Conservation (phyloP, 2,797 vertebrate species). For the Chaunax sp. region DNA sequence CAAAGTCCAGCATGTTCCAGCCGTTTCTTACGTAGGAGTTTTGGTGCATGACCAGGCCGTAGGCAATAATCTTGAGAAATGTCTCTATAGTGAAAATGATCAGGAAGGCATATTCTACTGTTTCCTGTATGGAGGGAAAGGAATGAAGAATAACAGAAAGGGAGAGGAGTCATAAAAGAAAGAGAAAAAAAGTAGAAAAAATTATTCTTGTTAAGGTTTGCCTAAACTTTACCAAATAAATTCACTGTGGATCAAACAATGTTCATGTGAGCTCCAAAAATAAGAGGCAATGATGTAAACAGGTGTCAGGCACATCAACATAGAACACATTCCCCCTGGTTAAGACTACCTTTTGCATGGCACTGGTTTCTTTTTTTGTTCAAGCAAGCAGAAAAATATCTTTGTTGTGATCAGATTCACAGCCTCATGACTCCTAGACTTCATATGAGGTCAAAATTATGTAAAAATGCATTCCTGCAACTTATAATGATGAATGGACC, state of each 20-base stretch:
- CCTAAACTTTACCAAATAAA: background rate
- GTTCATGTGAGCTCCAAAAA: background rate
- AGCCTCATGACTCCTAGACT: no score
- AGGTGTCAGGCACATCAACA: background rate
- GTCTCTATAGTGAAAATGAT: slow-evolving; percentile 99
- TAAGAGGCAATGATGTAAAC: background rate
- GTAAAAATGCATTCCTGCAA: background rate
- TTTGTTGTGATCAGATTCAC: no score
- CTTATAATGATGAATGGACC: background rate
- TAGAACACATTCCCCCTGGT: background rate
- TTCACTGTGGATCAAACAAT: background rate
- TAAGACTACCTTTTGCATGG: slow-evolving; percentile 25
- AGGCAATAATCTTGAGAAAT: slow-evolving; percentile 99
- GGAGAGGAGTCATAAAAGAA: background rate
- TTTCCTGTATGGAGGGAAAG: slow-evolving; percentile 87
- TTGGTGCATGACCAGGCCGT: slow-evolving; percentile 97
- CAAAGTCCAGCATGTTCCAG: slow-evolving; percentile 99
- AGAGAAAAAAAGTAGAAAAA: slow-evolving; percentile 1
- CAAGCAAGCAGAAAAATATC: no score
- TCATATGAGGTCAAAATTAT: no score
- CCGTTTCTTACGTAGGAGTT: slow-evolving; percentile 98
- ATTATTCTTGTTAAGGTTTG: slow-evolving; percentile 5
- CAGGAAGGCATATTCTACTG: slow-evolving; percentile 99
- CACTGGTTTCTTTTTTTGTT: slow-evolving; percentile 15
- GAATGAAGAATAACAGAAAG: background rate